Conservation (phyloP, 2,797 vertebrate species). For the Catamblyrhynchus diadema region DNA sequence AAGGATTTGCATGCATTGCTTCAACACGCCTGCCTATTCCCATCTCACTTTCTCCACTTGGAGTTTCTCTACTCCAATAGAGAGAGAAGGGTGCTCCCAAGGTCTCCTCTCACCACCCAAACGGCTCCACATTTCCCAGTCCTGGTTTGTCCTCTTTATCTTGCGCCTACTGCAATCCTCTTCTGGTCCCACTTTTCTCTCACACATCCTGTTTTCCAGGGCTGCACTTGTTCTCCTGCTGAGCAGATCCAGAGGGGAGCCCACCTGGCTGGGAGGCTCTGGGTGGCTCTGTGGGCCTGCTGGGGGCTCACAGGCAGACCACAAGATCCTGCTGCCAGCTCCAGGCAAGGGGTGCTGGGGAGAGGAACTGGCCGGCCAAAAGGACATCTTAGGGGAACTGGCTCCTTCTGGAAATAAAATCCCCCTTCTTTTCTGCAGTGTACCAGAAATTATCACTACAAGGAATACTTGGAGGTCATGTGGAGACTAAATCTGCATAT, state of each 20-base stretch:
- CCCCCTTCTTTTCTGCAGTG: neutral
- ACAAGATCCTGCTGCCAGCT: neutral
- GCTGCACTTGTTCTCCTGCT: neutral
- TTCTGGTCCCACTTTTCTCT: neutral
- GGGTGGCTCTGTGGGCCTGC: neutral
- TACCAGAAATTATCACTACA: neutral
- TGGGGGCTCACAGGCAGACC: neutral
- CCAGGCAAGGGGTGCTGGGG: neutral
- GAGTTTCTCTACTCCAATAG: neutral
- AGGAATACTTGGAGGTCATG: accelerated
- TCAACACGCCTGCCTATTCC: neutral
- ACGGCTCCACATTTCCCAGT: neutral
- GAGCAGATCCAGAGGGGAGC: neutral
- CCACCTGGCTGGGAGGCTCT: neutral
- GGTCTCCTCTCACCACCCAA: accelerated
- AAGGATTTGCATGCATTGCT: neutral
- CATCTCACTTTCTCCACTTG: neutral
- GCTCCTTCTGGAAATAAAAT: neutral
- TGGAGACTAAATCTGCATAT: neutral
- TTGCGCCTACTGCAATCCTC: neutral
- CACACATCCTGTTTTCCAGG: accelerated
- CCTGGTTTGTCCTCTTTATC: neutral
- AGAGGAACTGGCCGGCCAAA: neutral
- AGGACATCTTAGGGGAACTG: neutral
- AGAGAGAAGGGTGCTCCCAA: neutral